A percentile compares a stretch with the other conserved stretches of the same genome.
phyloP scores from a whole-genome alignment of 2,113 vertebrate genomes.

The Mobula birostris region DNA sequence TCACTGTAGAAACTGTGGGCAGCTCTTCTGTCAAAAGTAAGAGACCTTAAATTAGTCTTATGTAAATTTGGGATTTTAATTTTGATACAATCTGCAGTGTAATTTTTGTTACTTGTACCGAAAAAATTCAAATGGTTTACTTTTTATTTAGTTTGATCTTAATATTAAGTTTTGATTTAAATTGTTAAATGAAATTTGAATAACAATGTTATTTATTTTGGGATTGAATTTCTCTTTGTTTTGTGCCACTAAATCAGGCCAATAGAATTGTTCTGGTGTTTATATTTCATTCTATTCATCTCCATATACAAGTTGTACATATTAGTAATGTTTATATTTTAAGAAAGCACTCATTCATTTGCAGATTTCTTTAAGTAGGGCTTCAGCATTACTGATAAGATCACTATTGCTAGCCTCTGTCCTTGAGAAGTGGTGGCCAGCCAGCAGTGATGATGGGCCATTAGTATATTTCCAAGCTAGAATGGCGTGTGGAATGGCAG shows the following conservation, averaged over 20 bases:
- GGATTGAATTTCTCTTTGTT: neutral
- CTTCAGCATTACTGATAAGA: too few relatives aligned
- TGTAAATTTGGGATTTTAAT: neutral
- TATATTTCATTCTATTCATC: too few relatives aligned
- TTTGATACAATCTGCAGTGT: constrained; percentile 22
- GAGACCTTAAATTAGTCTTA: constrained; percentile 38
- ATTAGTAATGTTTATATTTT: too few relatives aligned
- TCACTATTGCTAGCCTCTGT: too few relatives aligned
- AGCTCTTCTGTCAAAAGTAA: constrained; percentile 99
- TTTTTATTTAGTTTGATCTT: neutral
- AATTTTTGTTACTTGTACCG: neutral
- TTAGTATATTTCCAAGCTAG: too few relatives aligned
- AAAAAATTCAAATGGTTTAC: neutral
- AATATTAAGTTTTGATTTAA: neutral
- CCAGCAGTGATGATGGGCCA: too few relatives aligned
- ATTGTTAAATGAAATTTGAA: neutral
- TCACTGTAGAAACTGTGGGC: constrained; percentile 95
- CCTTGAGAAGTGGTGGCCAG: too few relatives aligned
- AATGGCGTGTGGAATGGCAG: too few relatives aligned
- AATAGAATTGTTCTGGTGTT: too few relatives aligned
- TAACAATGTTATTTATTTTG: neutral
- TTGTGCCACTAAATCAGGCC: neutral
- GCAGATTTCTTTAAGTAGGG: too few relatives aligned
- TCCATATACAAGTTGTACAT: too few relatives aligned
- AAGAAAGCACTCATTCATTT: too few relatives aligned